A percentile compares a stretch with the other conserved stretches of the same genome.
Evolutionary conservation across 2,797 vertebrate genomes (phyloP).

Genomic region (Glyptemys insculpta): DNA sequence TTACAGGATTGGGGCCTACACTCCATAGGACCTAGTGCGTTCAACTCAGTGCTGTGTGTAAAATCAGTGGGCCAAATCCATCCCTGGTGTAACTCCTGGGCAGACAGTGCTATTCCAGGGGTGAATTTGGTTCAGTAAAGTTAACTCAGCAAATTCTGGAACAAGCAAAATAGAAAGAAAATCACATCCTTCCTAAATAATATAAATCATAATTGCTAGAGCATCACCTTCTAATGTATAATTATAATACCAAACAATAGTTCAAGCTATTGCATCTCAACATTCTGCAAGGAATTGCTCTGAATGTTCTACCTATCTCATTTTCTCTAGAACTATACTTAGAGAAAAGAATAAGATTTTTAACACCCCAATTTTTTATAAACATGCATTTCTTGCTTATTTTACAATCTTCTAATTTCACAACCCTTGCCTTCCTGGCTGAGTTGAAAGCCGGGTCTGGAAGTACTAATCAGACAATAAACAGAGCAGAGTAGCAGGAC

Average conservation of each 20-base stretch:
- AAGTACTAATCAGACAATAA: background rate
- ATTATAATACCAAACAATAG: background rate
- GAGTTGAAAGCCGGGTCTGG: background rate
- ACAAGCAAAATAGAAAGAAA: background rate
- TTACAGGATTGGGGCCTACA: background rate
- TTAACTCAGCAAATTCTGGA: background rate
- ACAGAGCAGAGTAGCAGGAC: background rate
- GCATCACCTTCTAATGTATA: background rate
- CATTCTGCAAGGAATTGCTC: background rate
- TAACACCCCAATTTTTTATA: no score
- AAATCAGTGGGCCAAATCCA: background rate
- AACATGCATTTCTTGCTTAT: background rate
- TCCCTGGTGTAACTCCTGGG: background rate
- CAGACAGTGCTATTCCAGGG: background rate
- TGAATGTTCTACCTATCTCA: background rate
- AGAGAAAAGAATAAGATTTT: background rate
- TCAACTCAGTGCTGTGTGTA: background rate
- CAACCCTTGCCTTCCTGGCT: background rate
- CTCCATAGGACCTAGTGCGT: background rate
- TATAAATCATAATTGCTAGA: background rate
- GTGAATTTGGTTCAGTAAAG: background rate
- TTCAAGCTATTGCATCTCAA: background rate
- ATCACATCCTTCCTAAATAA: background rate
- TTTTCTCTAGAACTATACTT: background rate
- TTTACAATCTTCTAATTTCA: background rate